Evolutionary conservation across 2,797 vertebrate genomes (phyloP).

Genomic region (Tolypeutes matacus): DNA sequence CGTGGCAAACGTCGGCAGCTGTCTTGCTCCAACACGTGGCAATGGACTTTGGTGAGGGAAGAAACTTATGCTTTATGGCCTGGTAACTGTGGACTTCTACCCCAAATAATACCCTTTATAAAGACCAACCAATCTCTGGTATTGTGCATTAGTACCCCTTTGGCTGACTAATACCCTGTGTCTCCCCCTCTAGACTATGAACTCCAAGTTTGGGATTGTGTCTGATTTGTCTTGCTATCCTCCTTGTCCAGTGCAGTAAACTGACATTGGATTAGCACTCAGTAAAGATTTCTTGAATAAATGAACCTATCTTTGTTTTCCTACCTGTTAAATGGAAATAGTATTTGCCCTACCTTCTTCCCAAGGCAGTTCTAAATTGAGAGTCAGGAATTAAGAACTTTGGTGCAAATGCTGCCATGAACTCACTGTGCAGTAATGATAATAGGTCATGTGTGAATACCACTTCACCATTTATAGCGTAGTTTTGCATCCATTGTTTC

Average conservation of each 20-base stretch:
- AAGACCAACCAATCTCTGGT: too few species aligned
- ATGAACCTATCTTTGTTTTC: neutral
- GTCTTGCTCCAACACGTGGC: too few species aligned
- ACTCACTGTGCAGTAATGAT: neutral
- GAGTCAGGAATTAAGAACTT: constrained; percentile 1
- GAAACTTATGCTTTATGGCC: too few species aligned
- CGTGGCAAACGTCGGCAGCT: too few species aligned
- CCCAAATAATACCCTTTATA: too few species aligned
- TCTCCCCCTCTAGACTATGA: neutral
- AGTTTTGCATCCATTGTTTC: neutral
- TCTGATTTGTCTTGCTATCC: neutral
- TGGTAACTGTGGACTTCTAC: too few species aligned
- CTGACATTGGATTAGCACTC: neutral
- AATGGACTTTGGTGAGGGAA: too few species aligned
- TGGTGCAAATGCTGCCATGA: neutral
- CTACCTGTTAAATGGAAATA: neutral
- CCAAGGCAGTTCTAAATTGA: neutral
- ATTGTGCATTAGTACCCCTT: too few species aligned
- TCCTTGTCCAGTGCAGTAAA: neutral
- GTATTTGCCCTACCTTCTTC: neutral
- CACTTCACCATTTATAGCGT: neutral
- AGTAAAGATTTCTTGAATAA: constrained; percentile 54
- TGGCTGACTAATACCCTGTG: too few species aligned
- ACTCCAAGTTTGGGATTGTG: neutral
- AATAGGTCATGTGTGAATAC: neutral